These are phyloP conservation scores for Heteractis magnifica DNA, from an alignment of 92 coral and sea anemone species.

Conservation along the genomic window DNA sequence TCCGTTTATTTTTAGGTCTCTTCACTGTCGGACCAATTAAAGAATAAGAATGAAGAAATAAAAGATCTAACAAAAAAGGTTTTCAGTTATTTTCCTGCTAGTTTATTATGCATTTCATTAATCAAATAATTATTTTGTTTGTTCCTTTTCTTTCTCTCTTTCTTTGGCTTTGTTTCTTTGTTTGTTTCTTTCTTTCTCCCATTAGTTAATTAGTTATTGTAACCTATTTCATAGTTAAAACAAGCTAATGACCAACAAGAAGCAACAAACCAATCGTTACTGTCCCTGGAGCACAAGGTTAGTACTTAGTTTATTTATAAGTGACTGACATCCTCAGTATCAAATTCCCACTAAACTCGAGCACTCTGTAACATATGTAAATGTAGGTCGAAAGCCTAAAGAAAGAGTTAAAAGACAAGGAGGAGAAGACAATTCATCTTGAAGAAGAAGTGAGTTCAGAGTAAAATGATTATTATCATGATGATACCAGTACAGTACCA, in stretches of 20 bases:
- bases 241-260: conserved; percentile 39
- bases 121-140: not conserved
- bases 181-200: not conserved
- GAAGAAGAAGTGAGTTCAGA: conserved; percentile 45
- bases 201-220: no score
- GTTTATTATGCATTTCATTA: not conserved
- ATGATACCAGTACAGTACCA: no score
- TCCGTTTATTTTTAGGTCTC: conserved; percentile 28
- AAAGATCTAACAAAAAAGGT: conserved; percentile 56
- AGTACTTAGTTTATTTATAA: not conserved
- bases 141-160: not conserved
- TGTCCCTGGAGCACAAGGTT: conserved; percentile 28
- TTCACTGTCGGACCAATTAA: conserved; percentile 47
- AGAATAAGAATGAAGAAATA: conserved; percentile 38
- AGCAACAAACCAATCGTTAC: conserved; percentile 18
- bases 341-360: no score
- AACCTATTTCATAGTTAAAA: conserved; percentile 33
- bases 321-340: not conserved
- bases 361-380: not conserved
- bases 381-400: conserved; percentile 12
- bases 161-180: not conserved
- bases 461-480: not conserved
- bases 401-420: conserved; percentile 20
- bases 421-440: conserved; percentile 18
- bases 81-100: not conserved